Percentiles rank a stretch among this genome's conserved stretches.
Evolutionary conservation across 2,113 vertebrate species (phyloP).

Genomic region (Misgurnus anguillicaudatus): DNA sequence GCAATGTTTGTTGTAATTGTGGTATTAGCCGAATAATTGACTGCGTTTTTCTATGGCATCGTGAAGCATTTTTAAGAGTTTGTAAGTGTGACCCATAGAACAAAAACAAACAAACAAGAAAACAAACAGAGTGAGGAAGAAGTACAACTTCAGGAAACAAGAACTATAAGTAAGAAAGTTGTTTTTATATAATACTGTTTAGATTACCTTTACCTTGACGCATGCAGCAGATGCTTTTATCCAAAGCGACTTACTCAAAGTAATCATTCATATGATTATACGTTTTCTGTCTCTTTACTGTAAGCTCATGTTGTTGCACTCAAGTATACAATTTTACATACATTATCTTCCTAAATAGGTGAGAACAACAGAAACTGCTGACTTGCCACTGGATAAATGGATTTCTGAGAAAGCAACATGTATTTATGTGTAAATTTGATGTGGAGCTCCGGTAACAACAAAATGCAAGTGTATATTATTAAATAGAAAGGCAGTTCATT

Average conservation of each 20-base stretch:
- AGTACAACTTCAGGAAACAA: neutral
- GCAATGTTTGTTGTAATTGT: too few relatives aligned
- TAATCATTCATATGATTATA: neutral
- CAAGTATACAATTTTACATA: neutral
- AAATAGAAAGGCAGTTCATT: neutral
- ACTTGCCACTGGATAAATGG: neutral
- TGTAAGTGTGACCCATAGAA: neutral
- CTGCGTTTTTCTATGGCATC: too few relatives aligned
- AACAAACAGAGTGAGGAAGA: neutral
- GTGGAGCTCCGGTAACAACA: neutral
- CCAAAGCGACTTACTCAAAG: too few relatives aligned
- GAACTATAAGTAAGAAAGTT: too few relatives aligned
- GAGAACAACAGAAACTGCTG: neutral
- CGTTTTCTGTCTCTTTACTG: neutral
- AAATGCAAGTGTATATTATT: neutral
- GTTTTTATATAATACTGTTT: neutral
- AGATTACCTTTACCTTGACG: too few relatives aligned
- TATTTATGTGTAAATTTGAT: neutral
- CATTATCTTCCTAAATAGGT: neutral
- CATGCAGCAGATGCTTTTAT: too few relatives aligned
- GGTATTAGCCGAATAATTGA: too few relatives aligned
- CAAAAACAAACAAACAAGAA: neutral
- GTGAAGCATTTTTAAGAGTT: too few relatives aligned
- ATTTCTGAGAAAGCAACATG: neutral
- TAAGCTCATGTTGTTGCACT: neutral